phyloP scores from a whole-genome alignment of 2,888 invertebrate species.

The Lissonota sp. region DNA sequence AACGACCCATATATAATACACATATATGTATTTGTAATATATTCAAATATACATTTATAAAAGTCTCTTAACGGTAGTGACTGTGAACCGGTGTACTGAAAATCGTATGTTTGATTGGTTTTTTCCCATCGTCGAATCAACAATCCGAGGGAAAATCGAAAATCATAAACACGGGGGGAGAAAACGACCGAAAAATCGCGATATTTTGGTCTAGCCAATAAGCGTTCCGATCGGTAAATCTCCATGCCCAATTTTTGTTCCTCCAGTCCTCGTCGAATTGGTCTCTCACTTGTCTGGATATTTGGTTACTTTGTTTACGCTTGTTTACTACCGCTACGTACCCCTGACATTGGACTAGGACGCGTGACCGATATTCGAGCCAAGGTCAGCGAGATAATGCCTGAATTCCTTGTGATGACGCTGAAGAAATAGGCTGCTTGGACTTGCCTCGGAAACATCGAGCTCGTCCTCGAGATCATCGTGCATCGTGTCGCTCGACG shows the following conservation, averaged over 20 bases:
- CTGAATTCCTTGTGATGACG: slow-evolving; percentile 67
- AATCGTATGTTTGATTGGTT: slow-evolving; percentile 52
- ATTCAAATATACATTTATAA: slow-evolving; percentile 62
- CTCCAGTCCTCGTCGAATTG: background rate
- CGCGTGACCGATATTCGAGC: slow-evolving; percentile 67
- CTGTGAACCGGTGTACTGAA: slow-evolving; percentile 72
- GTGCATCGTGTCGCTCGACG: slow-evolving; percentile 83
- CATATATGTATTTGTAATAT: slow-evolving; percentile 62
- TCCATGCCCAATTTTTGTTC: no score
- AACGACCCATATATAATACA: slow-evolving; percentile 64
- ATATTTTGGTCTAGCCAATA: no score
- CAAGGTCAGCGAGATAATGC: slow-evolving; percentile 66
- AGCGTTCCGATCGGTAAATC: no score
- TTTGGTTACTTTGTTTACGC: slow-evolving; percentile 5
- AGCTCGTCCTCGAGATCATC: slow-evolving; percentile 86
- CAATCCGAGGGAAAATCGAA: slow-evolving; percentile 7
- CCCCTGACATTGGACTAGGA: slow-evolving; percentile 75
- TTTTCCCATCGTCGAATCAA: background rate
- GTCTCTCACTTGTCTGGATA: background rate
- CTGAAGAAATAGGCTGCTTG: slow-evolving; percentile 84
- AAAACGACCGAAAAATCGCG: no score
- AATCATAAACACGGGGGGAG: background rate
- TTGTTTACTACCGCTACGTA: slow-evolving; percentile 68
- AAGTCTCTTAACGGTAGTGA: slow-evolving; percentile 76
- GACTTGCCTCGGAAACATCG: slow-evolving; percentile 84